Percentiles rank a stretch among this genome's conserved stretches.
These are phyloP conservation scores for Larimichthys crocea DNA, from an alignment of 2,113 vertebrate genomes.

Conservation along the genomic window DNA sequence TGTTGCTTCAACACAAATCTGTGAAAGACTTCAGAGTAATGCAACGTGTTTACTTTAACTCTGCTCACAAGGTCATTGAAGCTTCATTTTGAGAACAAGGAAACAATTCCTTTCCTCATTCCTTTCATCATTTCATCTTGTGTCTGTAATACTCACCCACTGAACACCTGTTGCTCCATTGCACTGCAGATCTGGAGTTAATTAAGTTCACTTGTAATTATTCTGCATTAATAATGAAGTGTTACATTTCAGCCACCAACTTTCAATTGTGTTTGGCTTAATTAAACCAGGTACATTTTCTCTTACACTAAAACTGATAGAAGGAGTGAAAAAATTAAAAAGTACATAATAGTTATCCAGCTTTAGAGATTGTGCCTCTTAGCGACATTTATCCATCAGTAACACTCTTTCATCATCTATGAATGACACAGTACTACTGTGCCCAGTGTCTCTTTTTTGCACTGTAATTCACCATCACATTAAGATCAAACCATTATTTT, in stretches of 20 bases:
- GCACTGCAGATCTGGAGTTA: neutral
- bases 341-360: neutral
- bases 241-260: neutral
- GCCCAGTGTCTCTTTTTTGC: neutral
- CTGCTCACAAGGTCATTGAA: no score
- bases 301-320: neutral
- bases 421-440: neutral
- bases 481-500: neutral
- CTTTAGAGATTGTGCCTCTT: neutral
- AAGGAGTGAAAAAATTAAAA: neutral
- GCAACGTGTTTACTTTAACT: no score
- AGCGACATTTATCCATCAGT: neutral
- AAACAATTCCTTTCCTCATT: no score
- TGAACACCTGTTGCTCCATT: constrained; percentile 1
- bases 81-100: no score
- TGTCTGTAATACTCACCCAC: neutral
- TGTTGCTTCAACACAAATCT: no score
- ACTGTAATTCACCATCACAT: neutral
- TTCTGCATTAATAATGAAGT: constrained; percentile 2
- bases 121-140: neutral
- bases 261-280: neutral
- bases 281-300: neutral
- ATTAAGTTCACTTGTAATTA: neutral
- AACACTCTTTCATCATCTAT: neutral
- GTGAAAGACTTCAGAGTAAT: no score